A percentile compares a stretch with the other conserved stretches of the same genome.
Conservation (phyloP, 1,140 invertebrate genomes). For the Heliconius melpomene region DNA sequence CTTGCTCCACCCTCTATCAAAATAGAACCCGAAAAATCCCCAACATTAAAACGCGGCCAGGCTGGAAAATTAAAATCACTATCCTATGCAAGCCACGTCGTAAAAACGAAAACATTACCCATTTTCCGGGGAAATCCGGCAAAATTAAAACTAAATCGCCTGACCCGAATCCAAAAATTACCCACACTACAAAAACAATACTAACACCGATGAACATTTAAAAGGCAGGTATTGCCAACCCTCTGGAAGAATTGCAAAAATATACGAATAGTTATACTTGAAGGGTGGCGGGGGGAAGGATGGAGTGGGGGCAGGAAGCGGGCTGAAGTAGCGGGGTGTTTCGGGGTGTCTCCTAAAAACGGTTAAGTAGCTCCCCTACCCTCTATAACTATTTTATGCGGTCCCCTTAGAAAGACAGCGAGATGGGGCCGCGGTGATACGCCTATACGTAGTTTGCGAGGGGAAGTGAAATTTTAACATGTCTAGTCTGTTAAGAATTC, state of each 20-base stretch:
- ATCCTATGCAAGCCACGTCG: constrained; percentile 37
- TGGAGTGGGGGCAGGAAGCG: constrained; percentile 65
- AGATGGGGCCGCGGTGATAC: constrained; percentile 70
- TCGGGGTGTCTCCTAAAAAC: constrained; percentile 79
- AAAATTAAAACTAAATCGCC: constrained; percentile 78
- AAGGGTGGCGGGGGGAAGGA: constrained; percentile 40
- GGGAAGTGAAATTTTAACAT: constrained; percentile 77
- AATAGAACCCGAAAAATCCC: constrained; percentile 18
- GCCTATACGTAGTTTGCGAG: constrained; percentile 59
- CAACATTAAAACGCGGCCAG: constrained; percentile 1
- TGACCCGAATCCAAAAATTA: constrained; percentile 71
- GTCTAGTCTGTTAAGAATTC: constrained; percentile 77
- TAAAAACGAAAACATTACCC: constrained; percentile 52
- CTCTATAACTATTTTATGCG: constrained; percentile 80
- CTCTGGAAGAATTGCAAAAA: constrained; percentile 77
- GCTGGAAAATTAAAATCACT: constrained; percentile 18
- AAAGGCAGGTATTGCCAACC: constrained; percentile 72
- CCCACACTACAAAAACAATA: constrained; percentile 61
- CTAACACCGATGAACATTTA: constrained; percentile 59
- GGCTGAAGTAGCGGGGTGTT: constrained; percentile 68
- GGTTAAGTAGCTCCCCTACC: constrained; percentile 79
- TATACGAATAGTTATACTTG: constrained; percentile 73
- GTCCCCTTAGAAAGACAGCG: constrained; percentile 79
- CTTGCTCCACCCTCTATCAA: constrained; percentile 1
- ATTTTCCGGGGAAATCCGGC: constrained; percentile 56